A percentile compares a stretch with the other conserved stretches of the same genome.
phyloP scores from a whole-genome alignment of 2,113 vertebrate genomes.

The Zosterops hypoxanthus region DNA sequence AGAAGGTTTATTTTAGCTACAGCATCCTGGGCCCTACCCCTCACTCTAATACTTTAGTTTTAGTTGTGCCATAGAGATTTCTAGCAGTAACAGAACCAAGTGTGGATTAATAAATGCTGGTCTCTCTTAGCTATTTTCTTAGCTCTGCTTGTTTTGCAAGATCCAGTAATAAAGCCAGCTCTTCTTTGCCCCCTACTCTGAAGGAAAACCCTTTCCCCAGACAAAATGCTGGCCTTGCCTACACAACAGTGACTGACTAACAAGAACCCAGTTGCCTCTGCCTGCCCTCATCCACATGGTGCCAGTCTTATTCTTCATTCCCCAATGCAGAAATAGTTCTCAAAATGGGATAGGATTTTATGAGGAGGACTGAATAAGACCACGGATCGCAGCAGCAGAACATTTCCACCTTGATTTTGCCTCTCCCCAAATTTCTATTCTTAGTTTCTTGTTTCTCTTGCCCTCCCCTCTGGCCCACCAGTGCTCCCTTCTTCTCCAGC shows the following conservation, averaged over 20 bases:
- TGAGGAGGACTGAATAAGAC: neutral
- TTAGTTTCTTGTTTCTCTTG: neutral
- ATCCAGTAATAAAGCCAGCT: neutral
- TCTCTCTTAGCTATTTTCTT: neutral
- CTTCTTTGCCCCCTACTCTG: neutral
- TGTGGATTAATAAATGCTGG: neutral
- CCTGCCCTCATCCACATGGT: neutral
- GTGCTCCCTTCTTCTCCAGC: neutral
- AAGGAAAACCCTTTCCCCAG: neutral
- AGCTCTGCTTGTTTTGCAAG: neutral
- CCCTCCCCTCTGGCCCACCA: neutral
- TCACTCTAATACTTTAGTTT: neutral
- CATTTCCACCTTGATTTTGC: neutral
- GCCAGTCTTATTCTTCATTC: neutral
- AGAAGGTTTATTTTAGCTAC: neutral
- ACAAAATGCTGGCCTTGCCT: neutral
- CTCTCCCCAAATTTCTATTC: neutral
- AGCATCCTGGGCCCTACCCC: neutral
- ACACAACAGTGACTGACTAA: neutral
- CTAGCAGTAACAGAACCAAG: neutral
- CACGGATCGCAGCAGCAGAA: fast-evolving
- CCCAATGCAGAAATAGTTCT: neutral
- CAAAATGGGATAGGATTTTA: neutral
- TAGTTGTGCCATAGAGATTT: neutral
- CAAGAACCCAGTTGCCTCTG: neutral